These are phyloP conservation scores for Kradibia gibbosae DNA, from an alignment of 1,140 invertebrate species.

Conservation along the genomic window DNA sequence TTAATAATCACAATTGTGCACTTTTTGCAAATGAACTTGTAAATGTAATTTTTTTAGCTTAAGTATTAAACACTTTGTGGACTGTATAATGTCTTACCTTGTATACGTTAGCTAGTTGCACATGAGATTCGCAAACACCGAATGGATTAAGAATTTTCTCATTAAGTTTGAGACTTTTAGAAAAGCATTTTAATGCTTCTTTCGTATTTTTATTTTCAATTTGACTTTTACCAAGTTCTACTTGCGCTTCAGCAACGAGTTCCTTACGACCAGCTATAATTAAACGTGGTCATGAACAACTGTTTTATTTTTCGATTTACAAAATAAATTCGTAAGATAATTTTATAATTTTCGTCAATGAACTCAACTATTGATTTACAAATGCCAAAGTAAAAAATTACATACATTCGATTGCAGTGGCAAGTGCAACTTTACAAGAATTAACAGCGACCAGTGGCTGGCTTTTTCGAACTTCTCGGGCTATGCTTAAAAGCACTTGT, in stretches of 20 bases:
- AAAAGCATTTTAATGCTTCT: conserved; percentile 53
- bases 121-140: conserved; percentile 56
- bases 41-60: no score
- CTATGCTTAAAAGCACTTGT: conserved; percentile 68
- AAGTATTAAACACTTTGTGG: no score
- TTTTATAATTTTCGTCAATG: no score
- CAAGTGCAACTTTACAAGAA: conserved; percentile 70
- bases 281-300: no score
- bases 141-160: conserved; percentile 53
- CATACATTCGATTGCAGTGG: conserved; percentile 69
- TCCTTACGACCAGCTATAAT: conserved; percentile 53
- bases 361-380: no score
- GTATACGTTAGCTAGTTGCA: conserved; percentile 55
- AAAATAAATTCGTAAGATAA: no score
- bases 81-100: conserved; percentile 51
- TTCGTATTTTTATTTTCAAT: conserved; percentile 40
- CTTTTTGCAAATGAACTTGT: no score
- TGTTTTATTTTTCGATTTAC: no score
- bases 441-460: conserved; percentile 69
- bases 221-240: conserved; percentile 56
- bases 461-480: conserved; percentile 54
- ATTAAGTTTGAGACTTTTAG: conserved; percentile 51
- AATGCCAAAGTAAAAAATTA: not conserved
- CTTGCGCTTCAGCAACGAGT: conserved; percentile 50
- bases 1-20: no score